Evolutionary conservation across 2,888 invertebrate genomes (phyloP), one percentile per base, ranked within the genome.

Genomic region (Ectemnius lituratus): DNA sequence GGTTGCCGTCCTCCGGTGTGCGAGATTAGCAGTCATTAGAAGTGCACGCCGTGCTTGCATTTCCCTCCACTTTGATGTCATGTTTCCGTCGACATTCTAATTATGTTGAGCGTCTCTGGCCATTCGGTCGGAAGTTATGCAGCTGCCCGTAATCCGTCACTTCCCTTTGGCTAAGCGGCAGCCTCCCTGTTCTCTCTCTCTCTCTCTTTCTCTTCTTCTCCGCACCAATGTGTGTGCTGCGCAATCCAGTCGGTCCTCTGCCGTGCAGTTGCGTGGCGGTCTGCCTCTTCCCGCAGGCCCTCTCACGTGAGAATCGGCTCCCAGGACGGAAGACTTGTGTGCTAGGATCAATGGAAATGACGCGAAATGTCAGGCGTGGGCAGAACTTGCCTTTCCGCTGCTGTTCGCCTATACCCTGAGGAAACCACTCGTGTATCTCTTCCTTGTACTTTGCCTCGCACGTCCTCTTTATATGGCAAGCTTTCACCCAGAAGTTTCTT

Each of bases 401-500:
- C 58, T 66, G 59, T 52, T 62, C 58, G 23, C 46, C 45, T 57
- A 45, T 37, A 37, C 8, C 37, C 14, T 52, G 63, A 27, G 64
- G 56, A 56, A 37, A 52, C 52, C 16, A 52, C 3, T 16, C 52
- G 3, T 14, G 4, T 52, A 5, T 16, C 8, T 14, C 52, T 52
- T 52, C 52, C 5, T 52, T 1, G 18, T 23, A n/a, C 61, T 14
- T 27, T n/a, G 11, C 27, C 16, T 23, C 16, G 14, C 37, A 1
- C 61, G 14, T 52, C 16, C 16, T 52, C 52, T 52, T 13, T 23
- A 76, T 78, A 81, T 76, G 82, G 79, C 68, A 63, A 75, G 82
- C 81, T 82, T 81, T 82, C 82, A 76, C 82, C 79, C 57, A 16
- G 70, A 66, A 18, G 76, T 76, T 76, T 58, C 49, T 62, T 28